Evolutionary conservation across 2,797 vertebrate species (phyloP), one percentile per base, ranked within the genome.

Genomic region (Diplodus puntazzo): DNA sequence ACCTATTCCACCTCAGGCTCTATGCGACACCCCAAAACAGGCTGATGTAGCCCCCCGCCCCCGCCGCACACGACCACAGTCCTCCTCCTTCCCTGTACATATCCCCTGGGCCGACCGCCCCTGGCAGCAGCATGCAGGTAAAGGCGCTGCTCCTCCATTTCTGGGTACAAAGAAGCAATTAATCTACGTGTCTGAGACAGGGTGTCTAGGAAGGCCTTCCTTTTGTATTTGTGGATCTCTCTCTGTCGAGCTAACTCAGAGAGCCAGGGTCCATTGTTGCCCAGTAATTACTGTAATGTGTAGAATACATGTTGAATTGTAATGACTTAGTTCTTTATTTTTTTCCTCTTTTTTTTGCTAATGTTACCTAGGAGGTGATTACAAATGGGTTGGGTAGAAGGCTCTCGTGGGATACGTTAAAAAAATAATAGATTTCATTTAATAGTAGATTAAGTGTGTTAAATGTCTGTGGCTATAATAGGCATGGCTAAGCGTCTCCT

Each of bases 101-200:
- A 72, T 88, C 80, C 88, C 83, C 76, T 69, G 83, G 83, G 79
- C 66, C 75, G 58, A 91, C 84, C 69, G 67, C 53, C 87, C 77
- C 80, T 74, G 63, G 86, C 83, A 90, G 89, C 87, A 79, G 85
- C 82, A 88, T 90, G 72, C 90, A 95, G 96, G 96, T 96, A 94
- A 92, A 93, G 87, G 78, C 71, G 67, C 88, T 77, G 87, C 92
- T 94, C 93, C 92, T 94, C 95, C 93, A 94, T 92, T 91, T 94
- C 90, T 88, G 92, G 86, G 81, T 93, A 95, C 94, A 96, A 96
- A 96, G 95, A 96, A 95, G 87, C 93, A 96, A 96, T 95, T 95
- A 96, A 96, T 95, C 92, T 83, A 86, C 21, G 85, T 89, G 84
- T 81, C 87, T 89, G 85, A 84, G 92, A 91, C 75, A 74, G 87